Base-by-base conservation (phyloP, 2,113 vertebrate species). In the Callopanchax toddi region DNA sequence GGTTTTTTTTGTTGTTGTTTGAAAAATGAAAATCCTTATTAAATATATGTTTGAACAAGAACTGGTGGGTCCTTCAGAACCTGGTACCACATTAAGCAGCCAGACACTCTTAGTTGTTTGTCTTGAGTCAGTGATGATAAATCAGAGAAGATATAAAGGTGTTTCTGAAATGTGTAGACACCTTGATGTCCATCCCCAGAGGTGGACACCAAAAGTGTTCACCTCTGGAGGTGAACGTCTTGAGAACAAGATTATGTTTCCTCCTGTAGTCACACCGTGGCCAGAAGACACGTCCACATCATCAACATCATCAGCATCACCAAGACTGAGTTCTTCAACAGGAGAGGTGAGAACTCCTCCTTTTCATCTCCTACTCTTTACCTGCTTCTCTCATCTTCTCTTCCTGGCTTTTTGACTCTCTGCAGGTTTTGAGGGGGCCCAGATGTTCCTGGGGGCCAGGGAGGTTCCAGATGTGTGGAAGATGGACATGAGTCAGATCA, bases 401-500 rank as follows among this genome's bases (percentile, higher is more conserved):
- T 2, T 34, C 13, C 4, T 6, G 3, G 4, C 29, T 7, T 6
- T 8, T 32, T 7, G 17, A 20, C 63, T 67, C 17, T 6, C 26
- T n/a, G 0, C 71, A 99, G 97, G 95, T 60, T 74, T 95, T 1
- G 92, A 92, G 60, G 94, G 91, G 65, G 97, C 96, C 22, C 90
- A 79, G 75, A 36, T 49, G 0, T 98, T 99, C 78, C 85, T 96
- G 46, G 89, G 77, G 86, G 88, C 74, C 50, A 90, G 74, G 74
- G 71, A 86, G 17, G 88, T 99, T 78, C 96, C 97, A 51, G 92
- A 93, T 11, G 89, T 86, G 54, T 99, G 97, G 97, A 98, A 96
- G 89, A 96, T 97, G 94, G 97, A 99, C 81, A 94, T 99, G 86
- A 98, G 93, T 83, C 97, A 98, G 86, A 98, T 99, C 71, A 86